Conservation (phyloP, 2,113 vertebrate species). For the Dicrurus megarhynchus region DNA sequence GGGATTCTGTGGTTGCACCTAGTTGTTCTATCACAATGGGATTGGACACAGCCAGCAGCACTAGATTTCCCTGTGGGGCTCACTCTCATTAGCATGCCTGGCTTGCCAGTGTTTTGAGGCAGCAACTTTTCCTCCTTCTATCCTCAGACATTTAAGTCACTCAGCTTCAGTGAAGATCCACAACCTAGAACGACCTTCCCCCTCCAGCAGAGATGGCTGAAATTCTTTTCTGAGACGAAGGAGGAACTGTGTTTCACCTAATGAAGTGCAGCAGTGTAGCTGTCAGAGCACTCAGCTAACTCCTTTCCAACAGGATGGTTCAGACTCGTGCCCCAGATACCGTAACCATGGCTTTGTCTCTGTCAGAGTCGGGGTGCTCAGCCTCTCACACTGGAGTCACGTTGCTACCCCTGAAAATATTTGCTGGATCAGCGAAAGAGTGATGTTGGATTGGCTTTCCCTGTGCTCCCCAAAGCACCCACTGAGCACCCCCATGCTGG, state of each 20-base stretch:
- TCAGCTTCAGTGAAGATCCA: neutral
- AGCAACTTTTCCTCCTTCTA: neutral
- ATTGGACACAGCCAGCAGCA: neutral
- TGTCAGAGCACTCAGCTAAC: neutral
- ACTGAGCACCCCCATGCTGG: neutral
- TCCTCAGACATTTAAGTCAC: neutral
- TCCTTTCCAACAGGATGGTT: neutral
- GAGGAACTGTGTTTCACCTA: neutral
- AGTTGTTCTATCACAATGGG: neutral
- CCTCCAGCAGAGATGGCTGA: fast-evolving
- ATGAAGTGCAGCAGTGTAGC: neutral
- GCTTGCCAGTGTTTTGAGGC: neutral
- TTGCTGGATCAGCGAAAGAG: neutral
- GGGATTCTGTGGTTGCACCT: neutral
- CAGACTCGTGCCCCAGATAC: neutral
- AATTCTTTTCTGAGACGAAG: neutral
- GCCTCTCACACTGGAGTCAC: neutral
- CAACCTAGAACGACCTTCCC: neutral
- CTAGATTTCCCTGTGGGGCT: neutral
- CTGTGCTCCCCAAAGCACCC: neutral
- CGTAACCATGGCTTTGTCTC: fast-evolving
- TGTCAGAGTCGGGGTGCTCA: fast-evolving
- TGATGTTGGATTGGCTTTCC: neutral
- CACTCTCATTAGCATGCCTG: neutral
- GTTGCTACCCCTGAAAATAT: neutral